Conservation (phyloP, 1,140 invertebrate genomes). For the Drosophila teissieri region DNA sequence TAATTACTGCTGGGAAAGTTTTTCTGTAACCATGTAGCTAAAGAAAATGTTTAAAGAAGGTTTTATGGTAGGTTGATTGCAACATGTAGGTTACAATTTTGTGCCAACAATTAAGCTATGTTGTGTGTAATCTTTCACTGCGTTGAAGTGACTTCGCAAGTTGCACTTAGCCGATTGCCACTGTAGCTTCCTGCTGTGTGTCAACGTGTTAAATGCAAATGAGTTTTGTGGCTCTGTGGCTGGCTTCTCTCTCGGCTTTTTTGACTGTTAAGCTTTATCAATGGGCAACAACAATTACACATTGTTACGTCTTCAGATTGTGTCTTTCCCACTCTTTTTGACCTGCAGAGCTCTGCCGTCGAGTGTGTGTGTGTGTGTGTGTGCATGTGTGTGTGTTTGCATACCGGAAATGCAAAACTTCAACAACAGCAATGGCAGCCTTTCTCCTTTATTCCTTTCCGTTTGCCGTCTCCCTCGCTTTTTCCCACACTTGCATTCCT, state of each 20-base stretch:
- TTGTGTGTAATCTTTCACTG: not conserved
- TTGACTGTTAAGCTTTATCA: conserved; percentile 73
- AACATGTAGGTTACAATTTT: too few relatives aligned
- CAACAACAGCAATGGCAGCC: conserved; percentile 53
- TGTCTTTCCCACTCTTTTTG: conserved; percentile 27
- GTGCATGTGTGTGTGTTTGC: conserved; percentile 50
- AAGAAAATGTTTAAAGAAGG: too few relatives aligned
- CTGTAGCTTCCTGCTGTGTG: conserved; percentile 34
- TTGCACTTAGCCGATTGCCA: conserved; percentile 16
- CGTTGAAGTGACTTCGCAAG: not conserved
- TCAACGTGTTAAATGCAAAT: conserved; percentile 75
- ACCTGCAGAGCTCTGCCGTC: not conserved
- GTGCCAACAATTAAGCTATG: too few relatives aligned
- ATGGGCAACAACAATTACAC: conserved; percentile 77
- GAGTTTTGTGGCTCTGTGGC: conserved; percentile 42
- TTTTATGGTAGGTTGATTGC: too few relatives aligned
- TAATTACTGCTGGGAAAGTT: too few relatives aligned
- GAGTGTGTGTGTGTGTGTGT: not conserved
- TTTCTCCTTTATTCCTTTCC: conserved; percentile 11
- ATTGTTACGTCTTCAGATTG: conserved; percentile 73
- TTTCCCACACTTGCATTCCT: conserved; percentile 15
- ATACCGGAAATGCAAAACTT: conserved; percentile 82
- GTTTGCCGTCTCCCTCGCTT: conserved; percentile 7
- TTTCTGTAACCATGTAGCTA: too few relatives aligned
- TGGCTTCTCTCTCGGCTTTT: not conserved